A percentile compares a stretch with the other conserved stretches of the same genome.
phyloP scores from a whole-genome alignment of 2,888 invertebrate species.

The Tinea pellionella region DNA sequence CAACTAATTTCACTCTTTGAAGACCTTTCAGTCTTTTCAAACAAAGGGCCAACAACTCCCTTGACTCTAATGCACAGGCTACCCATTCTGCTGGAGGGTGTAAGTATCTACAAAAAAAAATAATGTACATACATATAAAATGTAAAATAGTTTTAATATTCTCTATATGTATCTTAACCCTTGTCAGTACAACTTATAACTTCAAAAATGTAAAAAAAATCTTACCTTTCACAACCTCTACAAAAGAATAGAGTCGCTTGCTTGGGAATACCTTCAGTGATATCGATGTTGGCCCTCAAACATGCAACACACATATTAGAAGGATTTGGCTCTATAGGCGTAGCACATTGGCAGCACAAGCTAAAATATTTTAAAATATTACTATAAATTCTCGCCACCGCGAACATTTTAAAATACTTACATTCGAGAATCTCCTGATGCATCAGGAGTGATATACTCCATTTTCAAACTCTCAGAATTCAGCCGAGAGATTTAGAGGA shows the following conservation, averaged over 20 bases:
- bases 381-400: not conserved
- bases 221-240: constrained; percentile 88
- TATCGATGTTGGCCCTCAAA: constrained; percentile 90
- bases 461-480: constrained; percentile 23
- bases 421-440: constrained; percentile 43
- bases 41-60: constrained; percentile 90
- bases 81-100: constrained; percentile 94
- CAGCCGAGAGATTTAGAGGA: not conserved
- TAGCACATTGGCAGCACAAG: constrained; percentile 92
- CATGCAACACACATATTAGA: constrained; percentile 98
- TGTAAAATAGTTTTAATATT: no score
- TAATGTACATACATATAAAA: no score
- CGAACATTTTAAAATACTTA: constrained; percentile 29
- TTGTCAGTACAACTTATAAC: not conserved
- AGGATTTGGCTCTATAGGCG: constrained; percentile 92
- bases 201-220: not conserved
- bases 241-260: constrained; percentile 92
- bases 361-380: constrained; percentile 6
- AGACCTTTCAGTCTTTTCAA: constrained; percentile 92
- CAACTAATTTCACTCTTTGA: constrained; percentile 88
- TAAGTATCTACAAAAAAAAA: constrained; percentile 70
- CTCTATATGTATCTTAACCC: not conserved
- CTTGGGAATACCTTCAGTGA: constrained; percentile 96
- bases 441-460: constrained; percentile 49
- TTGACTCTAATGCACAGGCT: constrained; percentile 86